Conservation (phyloP, 2,113 vertebrate genomes). For the Mus spicilegus region DNA sequence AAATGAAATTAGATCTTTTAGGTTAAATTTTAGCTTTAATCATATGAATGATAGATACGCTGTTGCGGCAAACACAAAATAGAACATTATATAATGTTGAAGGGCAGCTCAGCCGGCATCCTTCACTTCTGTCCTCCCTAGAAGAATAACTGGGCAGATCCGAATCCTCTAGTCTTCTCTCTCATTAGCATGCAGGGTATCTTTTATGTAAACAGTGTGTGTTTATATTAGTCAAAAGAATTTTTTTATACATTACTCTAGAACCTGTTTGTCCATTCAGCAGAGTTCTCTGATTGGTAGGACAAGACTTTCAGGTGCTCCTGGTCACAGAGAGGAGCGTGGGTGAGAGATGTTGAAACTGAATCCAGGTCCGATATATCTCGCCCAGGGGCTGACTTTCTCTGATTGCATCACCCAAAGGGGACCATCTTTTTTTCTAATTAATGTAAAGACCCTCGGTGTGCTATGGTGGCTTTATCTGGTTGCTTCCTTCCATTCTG, state of each 20-base stretch:
- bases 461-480: not conserved
- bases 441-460: not conserved
- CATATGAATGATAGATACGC: not conserved
- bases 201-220: not conserved
- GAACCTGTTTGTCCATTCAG: not conserved
- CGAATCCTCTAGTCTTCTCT: no score
- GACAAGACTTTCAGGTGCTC: not conserved
- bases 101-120: not conserved
- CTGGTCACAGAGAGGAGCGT: rapidly evolving
- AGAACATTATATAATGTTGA: not conserved
- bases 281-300: not conserved
- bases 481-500: not conserved
- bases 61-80: not conserved
- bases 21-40: not conserved
- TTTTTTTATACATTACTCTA: not conserved
- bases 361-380: not conserved
- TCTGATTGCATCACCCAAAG: not conserved
- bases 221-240: not conserved
- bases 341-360: not conserved
- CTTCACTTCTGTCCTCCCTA: rapidly evolving
- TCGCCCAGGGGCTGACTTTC: not conserved
- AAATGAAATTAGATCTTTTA: not conserved
- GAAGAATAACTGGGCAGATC: not conserved
- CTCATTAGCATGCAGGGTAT: not conserved
- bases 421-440: not conserved